These are phyloP conservation scores for Leuciscus idus DNA, from an alignment of 2,113 vertebrate species.

Conservation along the genomic window DNA sequence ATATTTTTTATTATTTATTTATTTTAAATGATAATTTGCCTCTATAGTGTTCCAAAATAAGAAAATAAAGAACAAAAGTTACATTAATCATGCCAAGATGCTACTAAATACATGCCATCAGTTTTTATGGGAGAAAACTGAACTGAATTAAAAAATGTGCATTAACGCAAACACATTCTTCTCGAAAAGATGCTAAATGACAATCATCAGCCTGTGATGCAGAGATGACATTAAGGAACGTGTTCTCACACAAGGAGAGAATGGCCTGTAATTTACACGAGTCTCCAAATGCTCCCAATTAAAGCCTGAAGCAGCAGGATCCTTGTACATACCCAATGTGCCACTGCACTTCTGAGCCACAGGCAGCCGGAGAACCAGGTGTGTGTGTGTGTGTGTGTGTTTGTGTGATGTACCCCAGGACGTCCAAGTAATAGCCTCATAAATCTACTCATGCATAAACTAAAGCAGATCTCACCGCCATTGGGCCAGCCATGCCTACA, in stretches of 20 bases:
- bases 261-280: slow-evolving; percentile 54
- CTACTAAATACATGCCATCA: not conserved
- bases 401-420: slow-evolving; percentile 63
- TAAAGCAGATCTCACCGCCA: slow-evolving; percentile 52
- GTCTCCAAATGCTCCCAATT: slow-evolving; percentile 71
- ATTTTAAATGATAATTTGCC: too few relatives aligned
- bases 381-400: slow-evolving; percentile 48
- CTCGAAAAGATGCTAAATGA: slow-evolving; percentile 4
- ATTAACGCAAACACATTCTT: slow-evolving; percentile 5
- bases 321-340: slow-evolving; percentile 70
- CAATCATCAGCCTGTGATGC: slow-evolving; percentile 3
- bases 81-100: too few relatives aligned
- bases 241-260: slow-evolving; percentile 18
- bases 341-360: slow-evolving; percentile 65
- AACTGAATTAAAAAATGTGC: not conserved
- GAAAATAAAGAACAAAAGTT: too few relatives aligned
- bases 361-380: slow-evolving; percentile 64
- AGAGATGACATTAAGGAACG: not conserved
- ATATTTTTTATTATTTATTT: too few relatives aligned
- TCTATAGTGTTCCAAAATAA: too few relatives aligned
- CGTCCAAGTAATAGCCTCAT: slow-evolving; percentile 72
- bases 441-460: slow-evolving; percentile 68
- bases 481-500: slow-evolving; percentile 26
- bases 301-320: slow-evolving; percentile 70
- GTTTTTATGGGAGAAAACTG: not conserved